Base-by-base conservation (phyloP, 2,113 vertebrate genomes). In the Ancistrus triradiatus region DNA sequence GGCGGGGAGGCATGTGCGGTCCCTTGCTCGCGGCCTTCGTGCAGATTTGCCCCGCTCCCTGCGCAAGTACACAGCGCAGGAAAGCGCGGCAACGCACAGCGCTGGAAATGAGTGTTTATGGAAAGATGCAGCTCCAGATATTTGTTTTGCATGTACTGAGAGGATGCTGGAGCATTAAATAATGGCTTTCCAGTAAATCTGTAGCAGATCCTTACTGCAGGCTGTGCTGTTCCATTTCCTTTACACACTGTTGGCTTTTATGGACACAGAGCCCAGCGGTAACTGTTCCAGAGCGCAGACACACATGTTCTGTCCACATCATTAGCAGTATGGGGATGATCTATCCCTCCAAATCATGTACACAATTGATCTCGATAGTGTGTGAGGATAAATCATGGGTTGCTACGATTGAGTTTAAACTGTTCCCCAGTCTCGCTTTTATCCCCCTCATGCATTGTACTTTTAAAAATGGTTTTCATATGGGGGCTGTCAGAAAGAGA, bases 51-150 rank as follows among this genome's bases (percentile, higher is more conserved):
- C 64, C 44, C 8, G 44, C 65, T 42, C 74, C 25, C 57, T 17
- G 35, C 49, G 63, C 63, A 81, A 78, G 82, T 75, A 80, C 51
- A 78, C 77, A 74, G 66, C 52, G 18, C 38, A 24, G 46, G 6
- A 42, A 21, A 24, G 43, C 47, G 37, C 68, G 63, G 43, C 28
- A 46, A 33, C 13, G 44, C 58, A 64, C 8, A 43, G 44, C 69
- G 53, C 44, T 58, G 2, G 17, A 59, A 66, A 74, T 70, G 69
- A 59, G 65, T 69, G 55, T 77, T 63, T 22, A 27, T n/a, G 55
- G 68, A 49, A 7, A 38, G 31, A 59, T 48, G 18, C 7, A 35
- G 46, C 31, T 14, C 9, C 31, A 19, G 2, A 35, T 70, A 44
- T 78, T 75, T 65, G 74, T 80, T 72, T 42, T 27, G 7, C 33